phyloP scores from a whole-genome alignment of 2,888 invertebrate genomes.

The Ophion ellenae region DNA sequence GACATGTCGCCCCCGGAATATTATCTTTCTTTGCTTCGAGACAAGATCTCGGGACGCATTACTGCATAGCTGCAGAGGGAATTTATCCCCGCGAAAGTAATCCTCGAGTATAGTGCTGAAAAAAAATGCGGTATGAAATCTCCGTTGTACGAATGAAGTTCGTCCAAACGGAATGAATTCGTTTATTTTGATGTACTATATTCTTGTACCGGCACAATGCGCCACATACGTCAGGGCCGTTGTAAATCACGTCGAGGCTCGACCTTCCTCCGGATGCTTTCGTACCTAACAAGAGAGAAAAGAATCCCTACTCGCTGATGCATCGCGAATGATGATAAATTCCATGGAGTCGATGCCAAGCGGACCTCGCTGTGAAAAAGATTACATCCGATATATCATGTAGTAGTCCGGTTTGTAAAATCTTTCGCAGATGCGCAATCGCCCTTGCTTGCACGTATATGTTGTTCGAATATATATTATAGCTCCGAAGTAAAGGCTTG shows the following conservation, averaged over 20 bases:
- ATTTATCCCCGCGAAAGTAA: constrained; percentile 41
- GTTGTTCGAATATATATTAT: not conserved
- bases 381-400: constrained; percentile 57
- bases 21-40: constrained; percentile 57
- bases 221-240: constrained; percentile 17
- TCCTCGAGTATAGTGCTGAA: not conserved
- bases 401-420: constrained; percentile 47
- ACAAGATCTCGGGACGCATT: constrained; percentile 58
- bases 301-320: constrained; percentile 28
- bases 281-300: constrained; percentile 11
- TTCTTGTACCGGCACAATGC: not conserved
- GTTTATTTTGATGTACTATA: constrained; percentile 18
- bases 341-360: constrained; percentile 51
- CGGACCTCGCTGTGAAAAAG: constrained; percentile 14
- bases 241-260: constrained; percentile 60
- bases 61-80: constrained; percentile 46
- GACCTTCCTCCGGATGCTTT: constrained; percentile 3
- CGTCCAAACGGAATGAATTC: constrained; percentile 11
- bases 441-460: constrained; percentile 20
- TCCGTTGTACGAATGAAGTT: not conserved
- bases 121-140: not conserved
- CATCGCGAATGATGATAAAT: constrained; percentile 54
- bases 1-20: constrained; percentile 59
- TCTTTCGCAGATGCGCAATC: constrained; percentile 60
- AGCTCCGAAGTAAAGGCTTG: constrained; percentile 50